Conservation (phyloP, 2,888 invertebrate genomes). For the Exocentrus adspersus region DNA sequence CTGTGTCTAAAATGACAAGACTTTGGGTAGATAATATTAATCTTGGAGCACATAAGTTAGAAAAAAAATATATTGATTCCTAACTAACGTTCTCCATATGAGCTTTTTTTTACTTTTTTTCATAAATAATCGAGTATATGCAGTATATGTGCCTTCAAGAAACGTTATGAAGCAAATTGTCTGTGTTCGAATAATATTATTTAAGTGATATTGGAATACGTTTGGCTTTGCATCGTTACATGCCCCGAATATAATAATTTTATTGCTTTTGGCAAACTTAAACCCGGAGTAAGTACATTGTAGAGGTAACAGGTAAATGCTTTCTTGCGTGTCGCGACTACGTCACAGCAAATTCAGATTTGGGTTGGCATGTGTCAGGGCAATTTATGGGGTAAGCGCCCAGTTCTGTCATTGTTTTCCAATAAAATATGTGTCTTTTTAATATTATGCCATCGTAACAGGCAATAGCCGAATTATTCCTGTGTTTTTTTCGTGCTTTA, state of each 20-base stretch:
- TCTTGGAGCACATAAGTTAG: too few species aligned
- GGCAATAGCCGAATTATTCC: conserved; percentile 41
- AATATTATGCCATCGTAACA: conserved; percentile 39
- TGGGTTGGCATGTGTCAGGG: conserved; percentile 38
- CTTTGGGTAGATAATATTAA: too few species aligned
- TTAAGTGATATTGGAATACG: too few species aligned
- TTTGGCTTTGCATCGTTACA: background rate
- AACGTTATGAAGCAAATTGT: too few species aligned
- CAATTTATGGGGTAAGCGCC: conserved; percentile 34
- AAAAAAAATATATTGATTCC: too few species aligned
- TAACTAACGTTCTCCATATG: too few species aligned
- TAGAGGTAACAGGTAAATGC: conserved; percentile 42
- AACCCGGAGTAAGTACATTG: background rate
- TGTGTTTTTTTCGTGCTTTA: conserved; percentile 14
- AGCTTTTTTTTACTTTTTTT: too few species aligned
- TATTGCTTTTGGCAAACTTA: background rate
- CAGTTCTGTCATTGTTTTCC: conserved; percentile 36
- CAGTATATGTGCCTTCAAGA: too few species aligned
- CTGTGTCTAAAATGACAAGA: too few species aligned
- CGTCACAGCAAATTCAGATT: conserved; percentile 37
- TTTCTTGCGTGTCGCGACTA: conserved; percentile 41
- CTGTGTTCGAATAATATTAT: too few species aligned
- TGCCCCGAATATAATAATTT: background rate
- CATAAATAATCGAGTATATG: too few species aligned
- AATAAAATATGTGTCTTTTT: conserved; percentile 40